phyloP scores from a whole-genome alignment of 2,113 vertebrate genomes.

The Pimephales promelas region DNA sequence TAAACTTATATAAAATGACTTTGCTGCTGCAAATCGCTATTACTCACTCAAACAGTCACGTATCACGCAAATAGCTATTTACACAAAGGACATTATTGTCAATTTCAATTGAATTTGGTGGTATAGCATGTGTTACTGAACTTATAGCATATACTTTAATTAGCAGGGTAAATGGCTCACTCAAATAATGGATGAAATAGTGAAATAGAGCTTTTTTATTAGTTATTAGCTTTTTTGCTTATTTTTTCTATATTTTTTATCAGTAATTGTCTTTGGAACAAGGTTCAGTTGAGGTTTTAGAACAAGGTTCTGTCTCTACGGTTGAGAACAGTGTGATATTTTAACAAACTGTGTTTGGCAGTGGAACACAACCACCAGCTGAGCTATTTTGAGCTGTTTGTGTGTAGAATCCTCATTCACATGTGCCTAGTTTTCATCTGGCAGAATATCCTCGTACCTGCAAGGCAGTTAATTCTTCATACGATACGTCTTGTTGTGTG shows the following conservation, averaged over 20 bases:
- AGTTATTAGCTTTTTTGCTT: too few relatives aligned
- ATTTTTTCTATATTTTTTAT: not conserved
- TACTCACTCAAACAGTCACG: not conserved
- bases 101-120: not conserved
- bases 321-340: not conserved
- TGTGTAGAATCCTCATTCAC: not conserved
- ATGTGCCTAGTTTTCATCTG: not conserved
- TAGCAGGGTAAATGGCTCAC: not conserved
- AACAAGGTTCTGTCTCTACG: too few relatives aligned
- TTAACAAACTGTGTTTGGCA: not conserved
- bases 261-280: not conserved
- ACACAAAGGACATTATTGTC: not conserved
- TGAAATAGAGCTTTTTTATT: not conserved
- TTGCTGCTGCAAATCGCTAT: not conserved
- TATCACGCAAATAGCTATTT: not conserved
- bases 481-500: not conserved
- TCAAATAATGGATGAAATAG: not conserved
- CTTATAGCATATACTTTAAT: not conserved
- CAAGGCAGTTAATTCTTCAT: conserved; percentile 13
- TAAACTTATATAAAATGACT: not conserved
- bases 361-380: not conserved
- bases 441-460: not conserved
- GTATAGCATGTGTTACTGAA: not conserved
- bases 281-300: too few relatives aligned
- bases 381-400: not conserved